Evolutionary conservation across 2,797 vertebrate genomes (phyloP), one percentile per base, ranked within the genome.

Genomic region (Rhynchotus rufescens): DNA sequence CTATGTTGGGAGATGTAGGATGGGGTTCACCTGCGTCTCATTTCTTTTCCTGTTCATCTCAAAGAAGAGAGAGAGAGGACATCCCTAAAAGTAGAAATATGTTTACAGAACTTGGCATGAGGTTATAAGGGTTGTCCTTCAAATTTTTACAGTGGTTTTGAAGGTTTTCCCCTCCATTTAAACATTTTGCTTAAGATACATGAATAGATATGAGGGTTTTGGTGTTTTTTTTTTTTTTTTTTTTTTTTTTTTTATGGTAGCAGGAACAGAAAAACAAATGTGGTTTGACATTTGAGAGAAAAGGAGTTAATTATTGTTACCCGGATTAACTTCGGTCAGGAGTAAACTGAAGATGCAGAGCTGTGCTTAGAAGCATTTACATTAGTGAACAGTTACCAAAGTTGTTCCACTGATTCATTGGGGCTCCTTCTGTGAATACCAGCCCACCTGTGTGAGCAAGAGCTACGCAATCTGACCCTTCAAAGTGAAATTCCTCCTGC

Each of bases 241-340:
- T 30, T 77, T 45, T 34, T 21, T 28, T 81, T 88, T 11, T 1
- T 49, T 49, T 23, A 49, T 93, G 89, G 90, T 86, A 86, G 93
- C 60, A 89, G 89, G 92, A 89, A 77, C 86, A 91, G 80, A 90
- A 91, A 88, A 95, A 94, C 91, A 96, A 97, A 97, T 91, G 86
- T 0, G 86, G 95, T 86, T 95, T 97, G 97, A 97, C 96, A 97
- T 97, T 95, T 94, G 91, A 96, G 89, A 93, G 93, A 95, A 95
- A 95, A 96, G 56, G 81, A 57, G 64, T 60, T 92, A 95, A 96
- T 96, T 72, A 45, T 82, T 86, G 69, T 91, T 96, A 84, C 91
- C 20, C 8, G 0, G 97, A 96, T 97, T 96, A 97, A 83, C 92
- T 90, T 93, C 5, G 74, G 85, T 95, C 88, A 96, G 89, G 81